phyloP scores from a whole-genome alignment of 1,140 invertebrate species.

The Rhizoglyphus robini region DNA sequence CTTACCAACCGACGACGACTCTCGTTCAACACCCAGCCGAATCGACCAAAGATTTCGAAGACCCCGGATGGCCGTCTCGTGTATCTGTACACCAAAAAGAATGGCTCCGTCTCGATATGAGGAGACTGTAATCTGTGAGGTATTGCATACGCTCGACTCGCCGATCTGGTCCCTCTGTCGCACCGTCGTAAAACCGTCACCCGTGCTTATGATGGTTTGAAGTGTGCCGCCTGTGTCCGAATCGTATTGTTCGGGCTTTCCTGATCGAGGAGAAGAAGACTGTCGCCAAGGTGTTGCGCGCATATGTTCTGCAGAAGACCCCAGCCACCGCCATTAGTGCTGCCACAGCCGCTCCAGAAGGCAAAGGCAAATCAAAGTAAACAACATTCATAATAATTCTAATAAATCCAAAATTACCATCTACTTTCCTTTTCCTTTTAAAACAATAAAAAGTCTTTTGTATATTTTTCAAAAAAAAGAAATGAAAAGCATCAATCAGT shows the following conservation, averaged over 20 bases:
- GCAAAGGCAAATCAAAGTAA: background rate
- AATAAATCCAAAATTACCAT: background rate
- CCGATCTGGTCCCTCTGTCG: conserved; percentile 76
- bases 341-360: background rate
- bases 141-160: conserved; percentile 75
- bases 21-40: conserved; percentile 95
- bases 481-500: too few species aligned
- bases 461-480: too few species aligned
- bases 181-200: conserved; percentile 88
- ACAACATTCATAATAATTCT: background rate
- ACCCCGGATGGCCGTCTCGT: conserved; percentile 90
- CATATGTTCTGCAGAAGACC: conserved; percentile 49
- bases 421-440: too few species aligned
- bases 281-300: conserved; percentile 82
- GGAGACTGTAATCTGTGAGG: conserved; percentile 87
- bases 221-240: conserved; percentile 91
- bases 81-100: conserved; percentile 93
- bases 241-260: conserved; percentile 83
- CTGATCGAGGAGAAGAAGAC: conserved; percentile 98
- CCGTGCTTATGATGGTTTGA: conserved; percentile 84
- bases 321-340: background rate
- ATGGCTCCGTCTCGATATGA: conserved; percentile 85
- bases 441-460: too few species aligned
- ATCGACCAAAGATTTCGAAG: conserved; percentile 77
- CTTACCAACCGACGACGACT: conserved; percentile 84